Percentiles rank a stretch among this genome's conserved stretches.
These are phyloP conservation scores for Dysmachus trigonus DNA, from an alignment of 2,888 invertebrate genomes.

Conservation along the genomic window DNA sequence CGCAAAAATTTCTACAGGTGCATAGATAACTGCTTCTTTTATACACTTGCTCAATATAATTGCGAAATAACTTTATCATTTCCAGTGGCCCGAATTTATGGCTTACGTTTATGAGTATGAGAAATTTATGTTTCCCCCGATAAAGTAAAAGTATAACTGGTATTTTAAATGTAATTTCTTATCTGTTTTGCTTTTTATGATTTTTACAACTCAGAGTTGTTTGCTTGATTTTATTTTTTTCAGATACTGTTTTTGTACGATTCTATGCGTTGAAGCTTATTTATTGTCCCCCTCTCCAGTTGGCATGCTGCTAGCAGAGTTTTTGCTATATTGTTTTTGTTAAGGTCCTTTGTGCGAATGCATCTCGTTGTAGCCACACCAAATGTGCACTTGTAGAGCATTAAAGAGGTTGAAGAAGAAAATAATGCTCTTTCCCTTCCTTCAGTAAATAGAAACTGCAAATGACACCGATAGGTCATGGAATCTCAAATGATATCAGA, in stretches of 20 bases:
- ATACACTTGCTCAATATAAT: neutral
- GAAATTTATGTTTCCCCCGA: neutral
- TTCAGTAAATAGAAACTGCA: slow-evolving; percentile 18
- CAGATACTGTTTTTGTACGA: neutral
- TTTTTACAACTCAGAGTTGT: neutral
- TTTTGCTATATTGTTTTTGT: neutral
- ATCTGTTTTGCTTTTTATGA: neutral
- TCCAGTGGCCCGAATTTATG: neutral
- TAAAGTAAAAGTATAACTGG: neutral
- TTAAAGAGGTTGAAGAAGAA: neutral
- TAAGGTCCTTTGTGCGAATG: neutral
- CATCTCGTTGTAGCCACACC: neutral
- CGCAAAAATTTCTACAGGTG: neutral
- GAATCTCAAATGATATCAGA: slow-evolving; percentile 52
- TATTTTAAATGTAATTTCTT: neutral
- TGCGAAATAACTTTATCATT: neutral
- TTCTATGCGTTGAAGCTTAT: neutral
- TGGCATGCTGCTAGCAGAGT: neutral
- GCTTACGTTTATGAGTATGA: neutral
- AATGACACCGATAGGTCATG: slow-evolving; percentile 45
- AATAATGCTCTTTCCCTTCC: slow-evolving; percentile 22
- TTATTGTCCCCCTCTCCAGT: neutral
- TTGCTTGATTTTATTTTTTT: neutral
- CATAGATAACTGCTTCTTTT: neutral
- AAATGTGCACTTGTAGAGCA: slow-evolving; percentile 34